Percentiles rank a stretch among this genome's conserved stretches.
phyloP scores from a whole-genome alignment of 2,113 vertebrate genomes.

The Paracanthobrama guichenoti region DNA sequence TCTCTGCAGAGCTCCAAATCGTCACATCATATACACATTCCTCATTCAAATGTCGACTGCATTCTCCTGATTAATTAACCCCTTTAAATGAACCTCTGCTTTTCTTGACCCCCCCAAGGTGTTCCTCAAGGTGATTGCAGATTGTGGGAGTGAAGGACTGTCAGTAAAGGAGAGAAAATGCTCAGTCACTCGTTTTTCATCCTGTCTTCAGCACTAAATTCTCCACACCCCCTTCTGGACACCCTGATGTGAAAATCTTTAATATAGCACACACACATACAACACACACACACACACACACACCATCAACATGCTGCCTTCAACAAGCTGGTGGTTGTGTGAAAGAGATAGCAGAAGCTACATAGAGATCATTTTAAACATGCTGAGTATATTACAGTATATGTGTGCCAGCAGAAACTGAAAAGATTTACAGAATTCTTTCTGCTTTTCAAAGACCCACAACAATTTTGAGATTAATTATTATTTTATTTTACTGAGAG shows the following conservation, averaged over 20 bases:
- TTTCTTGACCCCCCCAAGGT: background rate
- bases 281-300: background rate
- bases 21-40: background rate
- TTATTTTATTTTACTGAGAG: no score
- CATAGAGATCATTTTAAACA: background rate
- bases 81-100: slow-evolving; percentile 1
- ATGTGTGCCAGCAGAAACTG: background rate
- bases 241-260: slow-evolving; percentile 51
- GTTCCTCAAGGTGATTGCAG: slow-evolving; percentile 44
- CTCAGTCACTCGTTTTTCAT: slow-evolving; percentile 45
- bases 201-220: slow-evolving; percentile 54
- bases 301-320: background rate
- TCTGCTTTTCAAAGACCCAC: no score
- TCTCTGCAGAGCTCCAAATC: slow-evolving; percentile 6
- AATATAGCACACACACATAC: slow-evolving; percentile 16
- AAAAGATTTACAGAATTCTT: background rate
- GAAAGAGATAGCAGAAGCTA: slow-evolving; percentile 4
- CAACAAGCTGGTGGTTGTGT: slow-evolving; percentile 5
- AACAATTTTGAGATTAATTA: no score
- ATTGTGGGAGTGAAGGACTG: slow-evolving; percentile 44
- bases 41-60: background rate
- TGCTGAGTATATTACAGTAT: background rate
- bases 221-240: slow-evolving; percentile 26
- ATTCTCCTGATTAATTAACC: slow-evolving; percentile 17
- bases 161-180: slow-evolving; percentile 46